Conservation (phyloP, 2,797 vertebrate species). For the Argyrosomus regius region DNA sequence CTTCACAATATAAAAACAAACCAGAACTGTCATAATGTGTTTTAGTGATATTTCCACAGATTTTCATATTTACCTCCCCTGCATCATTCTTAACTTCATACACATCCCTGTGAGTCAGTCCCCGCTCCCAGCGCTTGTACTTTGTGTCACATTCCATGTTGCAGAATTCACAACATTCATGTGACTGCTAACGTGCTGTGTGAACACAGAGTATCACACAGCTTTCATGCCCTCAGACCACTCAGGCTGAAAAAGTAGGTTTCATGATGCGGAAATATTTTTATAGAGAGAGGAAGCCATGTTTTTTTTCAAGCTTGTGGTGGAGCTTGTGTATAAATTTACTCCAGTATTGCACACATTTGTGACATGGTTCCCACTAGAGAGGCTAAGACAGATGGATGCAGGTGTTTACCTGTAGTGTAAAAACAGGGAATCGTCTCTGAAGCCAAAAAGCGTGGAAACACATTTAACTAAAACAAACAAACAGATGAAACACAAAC, state of each 20-base stretch:
- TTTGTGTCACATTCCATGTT: conserved; percentile 62
- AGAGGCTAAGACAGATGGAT: not conserved
- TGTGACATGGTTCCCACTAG: not conserved
- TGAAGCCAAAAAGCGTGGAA: not conserved
- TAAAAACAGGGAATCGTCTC: not conserved
- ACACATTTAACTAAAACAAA: not conserved
- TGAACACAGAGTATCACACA: conserved; percentile 20
- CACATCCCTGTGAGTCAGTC: conserved; percentile 44
- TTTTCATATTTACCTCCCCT: not conserved
- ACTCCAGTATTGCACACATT: not conserved
- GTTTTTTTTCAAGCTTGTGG: not conserved
- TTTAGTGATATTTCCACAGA: not conserved
- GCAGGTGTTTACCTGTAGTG: not conserved
- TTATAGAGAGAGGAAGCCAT: not conserved
- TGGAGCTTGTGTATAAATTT: not conserved
- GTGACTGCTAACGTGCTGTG: conserved; percentile 47
- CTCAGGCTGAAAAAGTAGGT: conserved; percentile 51
- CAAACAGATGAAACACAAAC: not conserved
- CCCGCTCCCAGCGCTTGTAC: conserved; percentile 43
- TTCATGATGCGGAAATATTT: conserved; percentile 51
- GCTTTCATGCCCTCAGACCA: conserved; percentile 35
- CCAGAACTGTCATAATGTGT: conserved; percentile 5
- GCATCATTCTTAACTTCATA: conserved; percentile 17
- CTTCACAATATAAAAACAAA: conserved; percentile 2
- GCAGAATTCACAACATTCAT: conserved; percentile 35